A percentile compares a stretch with the other conserved stretches of the same genome.
These are phyloP conservation scores for Anodontia alba DNA, from an alignment of 2,888 invertebrate genomes.

Conservation along the genomic window DNA sequence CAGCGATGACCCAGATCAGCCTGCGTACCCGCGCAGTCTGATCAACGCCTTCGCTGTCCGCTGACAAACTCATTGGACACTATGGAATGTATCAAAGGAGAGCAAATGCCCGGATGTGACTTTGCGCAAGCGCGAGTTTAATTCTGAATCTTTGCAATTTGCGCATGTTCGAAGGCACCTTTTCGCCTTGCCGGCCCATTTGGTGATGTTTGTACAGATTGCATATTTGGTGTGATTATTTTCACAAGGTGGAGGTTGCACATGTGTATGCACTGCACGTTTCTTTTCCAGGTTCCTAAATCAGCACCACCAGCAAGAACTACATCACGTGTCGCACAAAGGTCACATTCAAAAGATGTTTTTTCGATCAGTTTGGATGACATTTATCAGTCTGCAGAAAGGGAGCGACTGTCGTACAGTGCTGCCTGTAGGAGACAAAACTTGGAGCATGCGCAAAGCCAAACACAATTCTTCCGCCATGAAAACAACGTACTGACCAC, in stretches of 20 bases:
- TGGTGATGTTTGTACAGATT: too few relatives aligned
- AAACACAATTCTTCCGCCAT: slow-evolving; percentile 61
- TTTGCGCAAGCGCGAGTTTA: too few relatives aligned
- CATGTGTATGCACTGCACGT: not conserved
- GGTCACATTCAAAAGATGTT: slow-evolving; percentile 16
- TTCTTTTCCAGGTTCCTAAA: slow-evolving; percentile 54
- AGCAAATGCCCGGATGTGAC: too few relatives aligned
- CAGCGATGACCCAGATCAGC: too few relatives aligned
- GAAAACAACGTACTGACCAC: slow-evolving; percentile 16
- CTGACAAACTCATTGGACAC: too few relatives aligned
- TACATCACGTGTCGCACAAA: slow-evolving; percentile 4
- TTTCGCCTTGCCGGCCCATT: too few relatives aligned
- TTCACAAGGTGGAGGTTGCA: slow-evolving; percentile 13
- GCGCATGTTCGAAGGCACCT: too few relatives aligned
- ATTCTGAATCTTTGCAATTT: too few relatives aligned
- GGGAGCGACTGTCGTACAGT: slow-evolving; percentile 63
- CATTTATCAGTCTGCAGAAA: slow-evolving; percentile 65
- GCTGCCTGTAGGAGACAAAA: slow-evolving; percentile 61
- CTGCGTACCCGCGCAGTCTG: too few relatives aligned
- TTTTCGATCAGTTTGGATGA: slow-evolving; percentile 62
- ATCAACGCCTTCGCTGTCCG: too few relatives aligned
- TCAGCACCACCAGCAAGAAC: slow-evolving; percentile 58
- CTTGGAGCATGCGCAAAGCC: slow-evolving; percentile 63
- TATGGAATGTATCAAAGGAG: too few relatives aligned
- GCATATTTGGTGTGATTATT: too few relatives aligned